Evolutionary conservation across 2,113 vertebrate genomes (phyloP).

Genomic region (Poecile atricapillus): DNA sequence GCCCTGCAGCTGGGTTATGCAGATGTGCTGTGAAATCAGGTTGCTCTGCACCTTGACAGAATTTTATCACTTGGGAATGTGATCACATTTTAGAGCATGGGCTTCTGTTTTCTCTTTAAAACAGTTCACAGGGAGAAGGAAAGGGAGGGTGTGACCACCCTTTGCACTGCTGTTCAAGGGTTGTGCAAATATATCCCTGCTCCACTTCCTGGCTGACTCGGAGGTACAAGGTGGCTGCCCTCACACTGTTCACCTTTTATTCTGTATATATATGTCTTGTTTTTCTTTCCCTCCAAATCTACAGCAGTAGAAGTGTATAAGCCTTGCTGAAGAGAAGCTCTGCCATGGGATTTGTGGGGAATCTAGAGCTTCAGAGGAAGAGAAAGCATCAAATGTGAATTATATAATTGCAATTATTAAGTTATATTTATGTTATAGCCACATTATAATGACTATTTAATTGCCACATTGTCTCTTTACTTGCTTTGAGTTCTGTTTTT

Average conservation of each 20-base stretch:
- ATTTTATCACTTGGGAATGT: neutral
- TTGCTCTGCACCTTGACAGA: neutral
- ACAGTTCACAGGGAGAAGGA: neutral
- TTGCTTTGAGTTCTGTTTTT: neutral
- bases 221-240: neutral
- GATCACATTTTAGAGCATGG: neutral
- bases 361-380: neutral
- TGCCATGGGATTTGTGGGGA: neutral
- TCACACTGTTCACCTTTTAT: neutral
- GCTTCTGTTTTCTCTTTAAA: neutral
- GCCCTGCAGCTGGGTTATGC: neutral
- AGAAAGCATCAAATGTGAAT: neutral
- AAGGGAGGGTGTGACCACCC: neutral
- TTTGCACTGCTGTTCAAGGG: neutral
- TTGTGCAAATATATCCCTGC: neutral
- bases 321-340: neutral
- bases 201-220: neutral
- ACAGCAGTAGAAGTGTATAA: neutral
- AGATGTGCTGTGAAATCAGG: neutral
- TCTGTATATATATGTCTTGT: fast-evolving
- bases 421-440: neutral
- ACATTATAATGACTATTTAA: neutral
- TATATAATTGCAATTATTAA: no score
- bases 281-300: neutral
- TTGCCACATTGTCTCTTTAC: neutral